A percentile compares a stretch with the other conserved stretches of the same genome.
Evolutionary conservation across 1,140 invertebrate species (phyloP).

Genomic region (Panulirus ornatus): DNA sequence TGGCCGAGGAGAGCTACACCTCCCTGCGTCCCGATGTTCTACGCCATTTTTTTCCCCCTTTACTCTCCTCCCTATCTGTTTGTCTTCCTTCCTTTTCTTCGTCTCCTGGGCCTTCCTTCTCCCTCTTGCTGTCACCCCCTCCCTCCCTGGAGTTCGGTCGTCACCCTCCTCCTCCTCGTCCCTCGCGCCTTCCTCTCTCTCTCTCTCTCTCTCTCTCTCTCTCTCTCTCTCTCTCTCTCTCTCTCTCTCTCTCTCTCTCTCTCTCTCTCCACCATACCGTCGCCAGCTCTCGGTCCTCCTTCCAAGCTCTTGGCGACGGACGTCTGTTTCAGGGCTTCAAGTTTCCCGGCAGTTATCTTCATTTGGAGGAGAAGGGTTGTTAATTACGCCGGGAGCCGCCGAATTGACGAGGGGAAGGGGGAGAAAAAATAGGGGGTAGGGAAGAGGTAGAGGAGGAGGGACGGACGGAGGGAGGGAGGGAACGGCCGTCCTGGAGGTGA

Average conservation of each 20-base stretch:
- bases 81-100: background rate
- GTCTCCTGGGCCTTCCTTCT: background rate
- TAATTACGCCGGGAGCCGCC: background rate
- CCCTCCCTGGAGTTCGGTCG: too few species aligned
- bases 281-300: too few species aligned
- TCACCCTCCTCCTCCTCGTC: background rate
- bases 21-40: too few species aligned
- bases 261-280: too few species aligned
- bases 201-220: background rate
- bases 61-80: too few species aligned
- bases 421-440: too few species aligned
- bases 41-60: too few species aligned
- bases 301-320: too few species aligned
- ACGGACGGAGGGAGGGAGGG: too few species aligned
- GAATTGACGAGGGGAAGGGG: background rate
- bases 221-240: background rate
- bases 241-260: background rate
- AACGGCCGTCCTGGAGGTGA: too few species aligned
- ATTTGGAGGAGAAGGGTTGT: background rate
- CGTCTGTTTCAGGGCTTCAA: background rate
- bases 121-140: background rate
- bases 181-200: background rate
- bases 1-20: too few species aligned
- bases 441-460: too few species aligned
- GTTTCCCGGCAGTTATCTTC: background rate